Conservation (phyloP, 2,888 invertebrate species). For the Schrankia costaestrigalis region DNA sequence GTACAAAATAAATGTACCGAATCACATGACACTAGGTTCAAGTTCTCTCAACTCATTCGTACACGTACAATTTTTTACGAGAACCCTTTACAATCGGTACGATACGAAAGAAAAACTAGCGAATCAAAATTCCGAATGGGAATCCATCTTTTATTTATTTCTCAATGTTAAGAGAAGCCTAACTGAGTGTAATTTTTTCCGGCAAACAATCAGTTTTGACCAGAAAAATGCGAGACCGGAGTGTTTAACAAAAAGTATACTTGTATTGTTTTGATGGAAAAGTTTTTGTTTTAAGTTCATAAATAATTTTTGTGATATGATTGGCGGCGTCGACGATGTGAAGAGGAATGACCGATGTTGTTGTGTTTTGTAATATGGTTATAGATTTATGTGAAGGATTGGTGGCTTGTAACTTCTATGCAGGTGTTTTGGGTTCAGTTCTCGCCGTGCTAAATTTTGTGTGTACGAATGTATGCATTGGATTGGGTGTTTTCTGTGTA, state of each 20-base stretch:
- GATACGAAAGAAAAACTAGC: constrained; percentile 60
- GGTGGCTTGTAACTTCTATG: too few relatives aligned
- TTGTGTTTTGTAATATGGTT: too few relatives aligned
- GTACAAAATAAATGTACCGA: constrained; percentile 52
- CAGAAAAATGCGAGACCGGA: constrained; percentile 77
- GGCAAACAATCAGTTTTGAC: constrained; percentile 80
- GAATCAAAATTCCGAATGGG: constrained; percentile 78
- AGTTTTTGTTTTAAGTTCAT: constrained; percentile 62
- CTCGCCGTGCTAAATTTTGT: too few relatives aligned
- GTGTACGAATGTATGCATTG: too few relatives aligned
- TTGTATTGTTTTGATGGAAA: constrained; percentile 50
- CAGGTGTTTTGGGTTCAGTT: too few relatives aligned
- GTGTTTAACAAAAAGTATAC: constrained; percentile 70
- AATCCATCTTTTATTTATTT: constrained; percentile 77
- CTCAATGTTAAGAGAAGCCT: constrained; percentile 65
- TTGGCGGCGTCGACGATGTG: constrained; percentile 47
- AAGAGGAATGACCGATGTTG: constrained; percentile 49
- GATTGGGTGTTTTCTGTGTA: too few relatives aligned
- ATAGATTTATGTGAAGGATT: too few relatives aligned
- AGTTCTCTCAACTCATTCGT: constrained; percentile 63
- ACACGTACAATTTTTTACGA: constrained; percentile 55
- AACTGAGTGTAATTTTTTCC: constrained; percentile 81
- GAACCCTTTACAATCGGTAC: constrained; percentile 59
- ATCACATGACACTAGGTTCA: constrained; percentile 61
- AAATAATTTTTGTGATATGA: constrained; percentile 70